A percentile compares a stretch with the other conserved stretches of the same genome.
Evolutionary conservation across 2,113 vertebrate genomes (phyloP).

Genomic region (Ahaetulla prasina): DNA sequence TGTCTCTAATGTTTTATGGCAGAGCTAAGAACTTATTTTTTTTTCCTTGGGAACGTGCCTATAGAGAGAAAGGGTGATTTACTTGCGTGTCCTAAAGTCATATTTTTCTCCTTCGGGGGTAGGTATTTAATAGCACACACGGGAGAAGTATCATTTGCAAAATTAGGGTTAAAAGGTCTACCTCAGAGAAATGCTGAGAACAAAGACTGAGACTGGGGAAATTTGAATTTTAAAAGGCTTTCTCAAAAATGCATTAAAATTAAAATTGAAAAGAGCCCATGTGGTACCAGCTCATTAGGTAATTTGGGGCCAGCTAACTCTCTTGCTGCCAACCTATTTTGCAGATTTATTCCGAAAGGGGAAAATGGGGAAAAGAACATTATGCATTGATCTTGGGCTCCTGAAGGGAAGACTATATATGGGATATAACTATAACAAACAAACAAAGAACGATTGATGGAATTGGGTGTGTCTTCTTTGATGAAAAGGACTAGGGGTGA

Average conservation of each 20-base stretch:
- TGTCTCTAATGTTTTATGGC: background rate
- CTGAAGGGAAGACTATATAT: background rate
- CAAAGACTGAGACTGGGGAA: background rate
- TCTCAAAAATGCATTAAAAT: background rate
- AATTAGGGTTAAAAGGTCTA: background rate
- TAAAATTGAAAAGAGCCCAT: background rate
- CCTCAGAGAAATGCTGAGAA: background rate
- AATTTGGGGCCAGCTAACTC: background rate
- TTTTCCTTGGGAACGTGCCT: background rate
- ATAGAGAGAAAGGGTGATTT: background rate
- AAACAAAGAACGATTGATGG: background rate
- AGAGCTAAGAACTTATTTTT: background rate
- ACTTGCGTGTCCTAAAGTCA: background rate
- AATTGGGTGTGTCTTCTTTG: background rate
- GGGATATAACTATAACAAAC: background rate
- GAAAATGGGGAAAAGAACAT: background rate
- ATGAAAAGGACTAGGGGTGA: background rate
- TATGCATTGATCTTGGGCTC: background rate
- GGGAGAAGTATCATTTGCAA: background rate
- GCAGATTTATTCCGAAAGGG: background rate
- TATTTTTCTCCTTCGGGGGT: background rate
- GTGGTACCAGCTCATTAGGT: background rate
- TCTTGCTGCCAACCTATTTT: background rate
- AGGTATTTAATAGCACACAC: background rate
- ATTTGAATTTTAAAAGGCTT: background rate